These are phyloP conservation scores for Linurgus olivaceus DNA, from an alignment of 2,797 vertebrate species.

Conservation along the genomic window DNA sequence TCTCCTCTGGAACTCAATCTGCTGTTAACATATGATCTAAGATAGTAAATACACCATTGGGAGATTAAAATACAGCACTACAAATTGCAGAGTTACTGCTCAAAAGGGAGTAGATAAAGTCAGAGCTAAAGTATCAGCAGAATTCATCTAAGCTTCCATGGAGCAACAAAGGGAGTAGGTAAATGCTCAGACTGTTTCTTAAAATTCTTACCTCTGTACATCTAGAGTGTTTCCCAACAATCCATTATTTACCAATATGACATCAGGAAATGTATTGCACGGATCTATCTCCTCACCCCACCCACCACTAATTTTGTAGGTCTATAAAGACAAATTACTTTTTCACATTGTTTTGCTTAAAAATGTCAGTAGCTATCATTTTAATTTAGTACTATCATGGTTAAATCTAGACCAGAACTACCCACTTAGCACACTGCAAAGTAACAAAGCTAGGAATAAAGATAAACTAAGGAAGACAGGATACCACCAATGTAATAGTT, in stretches of 20 bases:
- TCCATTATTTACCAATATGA: not conserved
- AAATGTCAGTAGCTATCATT: not conserved
- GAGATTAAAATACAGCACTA: not conserved
- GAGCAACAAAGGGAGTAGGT: not conserved
- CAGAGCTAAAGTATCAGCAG: not conserved
- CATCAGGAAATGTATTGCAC: not conserved
- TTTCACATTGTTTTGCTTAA: not conserved
- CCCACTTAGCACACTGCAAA: not conserved
- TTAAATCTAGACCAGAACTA: not conserved
- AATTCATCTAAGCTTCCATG: not conserved
- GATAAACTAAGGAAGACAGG: not conserved
- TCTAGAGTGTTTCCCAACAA: not conserved
- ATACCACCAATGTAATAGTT: conserved; percentile 5
- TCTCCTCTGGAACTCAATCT: not conserved
- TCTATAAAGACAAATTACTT: not conserved
- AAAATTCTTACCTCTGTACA: not conserved
- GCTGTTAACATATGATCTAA: not conserved
- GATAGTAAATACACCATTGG: not conserved
- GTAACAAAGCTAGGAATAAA: not conserved
- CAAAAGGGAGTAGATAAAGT: not conserved
- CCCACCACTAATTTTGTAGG: not conserved
- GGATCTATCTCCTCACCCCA: not conserved
- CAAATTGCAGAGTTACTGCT: not conserved
- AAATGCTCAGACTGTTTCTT: not conserved
- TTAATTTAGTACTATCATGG: not conserved